phyloP scores from a whole-genome alignment of 1,140 invertebrate species.

The Drusus annulatus region DNA sequence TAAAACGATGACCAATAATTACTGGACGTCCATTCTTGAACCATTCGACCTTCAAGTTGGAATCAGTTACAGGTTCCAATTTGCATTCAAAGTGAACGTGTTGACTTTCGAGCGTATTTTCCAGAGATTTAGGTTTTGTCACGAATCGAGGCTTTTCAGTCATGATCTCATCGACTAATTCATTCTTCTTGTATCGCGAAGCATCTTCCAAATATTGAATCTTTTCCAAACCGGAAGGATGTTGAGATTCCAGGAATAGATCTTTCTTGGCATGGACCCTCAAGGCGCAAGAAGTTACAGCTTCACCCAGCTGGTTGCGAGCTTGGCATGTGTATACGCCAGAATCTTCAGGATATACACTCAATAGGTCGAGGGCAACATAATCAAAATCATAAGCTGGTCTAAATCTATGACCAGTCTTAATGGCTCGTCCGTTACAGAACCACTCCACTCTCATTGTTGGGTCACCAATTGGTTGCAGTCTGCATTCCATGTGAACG shows the following conservation, averaged over 20 bases:
- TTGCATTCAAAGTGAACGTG: constrained; percentile 98
- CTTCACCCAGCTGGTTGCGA: constrained; percentile 92
- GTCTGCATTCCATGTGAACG: constrained; percentile 92
- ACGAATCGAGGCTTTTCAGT: constrained; percentile 88
- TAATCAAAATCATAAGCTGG: constrained; percentile 98
- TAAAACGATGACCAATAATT: constrained; percentile 90
- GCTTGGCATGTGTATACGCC: constrained; percentile 96
- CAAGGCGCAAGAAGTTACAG: constrained; percentile 92
- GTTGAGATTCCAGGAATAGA: constrained; percentile 87
- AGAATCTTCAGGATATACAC: constrained; percentile 96
- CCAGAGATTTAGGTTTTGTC: constrained; percentile 87
- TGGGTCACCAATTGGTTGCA: constrained; percentile 95
- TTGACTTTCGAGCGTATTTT: constrained; percentile 90
- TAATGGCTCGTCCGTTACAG: constrained; percentile 91
- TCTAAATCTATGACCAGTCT: constrained; percentile 93
- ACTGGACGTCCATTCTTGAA: constrained; percentile 92
- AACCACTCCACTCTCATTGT: constrained; percentile 98
- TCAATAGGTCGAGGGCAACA: constrained; percentile 94
- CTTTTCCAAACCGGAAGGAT: constrained; percentile 89
- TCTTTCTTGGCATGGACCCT: constrained; percentile 91
- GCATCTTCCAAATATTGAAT: constrained; percentile 93
- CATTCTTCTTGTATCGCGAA: constrained; percentile 86
- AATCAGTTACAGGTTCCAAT: constrained; percentile 95
- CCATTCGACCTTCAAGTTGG: constrained; percentile 95
- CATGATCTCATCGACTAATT: constrained; percentile 87